Base-by-base conservation (phyloP, 2,888 invertebrate genomes). In the Iphiclides podalirius region DNA sequence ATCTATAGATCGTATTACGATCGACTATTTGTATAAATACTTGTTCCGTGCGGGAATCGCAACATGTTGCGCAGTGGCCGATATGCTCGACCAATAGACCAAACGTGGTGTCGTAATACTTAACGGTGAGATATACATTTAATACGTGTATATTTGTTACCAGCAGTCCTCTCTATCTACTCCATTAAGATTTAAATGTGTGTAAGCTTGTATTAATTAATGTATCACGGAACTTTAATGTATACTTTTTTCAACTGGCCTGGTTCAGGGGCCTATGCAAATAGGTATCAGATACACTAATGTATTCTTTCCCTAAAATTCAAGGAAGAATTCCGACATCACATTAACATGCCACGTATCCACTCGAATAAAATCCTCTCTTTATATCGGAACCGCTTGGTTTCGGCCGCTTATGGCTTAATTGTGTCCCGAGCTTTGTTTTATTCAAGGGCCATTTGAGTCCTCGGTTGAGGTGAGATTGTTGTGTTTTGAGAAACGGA, bases 361-460 rank as follows among this genome's bases (percentile, higher is more conserved):
- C 34, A 46, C 46, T 39, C 20, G 35, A 36, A 46, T 39, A 46
- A 46, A 47, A 39, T 34, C 39, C 39, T 23, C 33, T 34, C 39
- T 39, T 33, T 39, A 39, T 47, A 34, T 39, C 12, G 26, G 23
- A 23, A 36, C 36, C 13, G 34, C 28, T 44, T 26, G 26, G 14
- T 8, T 23, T 13, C 20, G 14, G 33, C 39, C 20, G 23, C 15
- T 47, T 47, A 47, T 47, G 23, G 46, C 46, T 47, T 47, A 47
- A 47, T 47, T n/a, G n/a, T 39, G 46, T 39, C 15, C 31, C 23
- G 14, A 39, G 31, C 15, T 47, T 39, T 47, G 38, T 39, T 28
- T 34, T 39, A 12, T 39, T 34, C 39, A 31, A 47, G 34, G 23
- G 33, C 14, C 20, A 36, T 16, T 31, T 14, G 13, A 33, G 33